These are phyloP conservation scores for Erithacus rubecula DNA, from an alignment of 2,797 vertebrate species.

Conservation along the genomic window DNA sequence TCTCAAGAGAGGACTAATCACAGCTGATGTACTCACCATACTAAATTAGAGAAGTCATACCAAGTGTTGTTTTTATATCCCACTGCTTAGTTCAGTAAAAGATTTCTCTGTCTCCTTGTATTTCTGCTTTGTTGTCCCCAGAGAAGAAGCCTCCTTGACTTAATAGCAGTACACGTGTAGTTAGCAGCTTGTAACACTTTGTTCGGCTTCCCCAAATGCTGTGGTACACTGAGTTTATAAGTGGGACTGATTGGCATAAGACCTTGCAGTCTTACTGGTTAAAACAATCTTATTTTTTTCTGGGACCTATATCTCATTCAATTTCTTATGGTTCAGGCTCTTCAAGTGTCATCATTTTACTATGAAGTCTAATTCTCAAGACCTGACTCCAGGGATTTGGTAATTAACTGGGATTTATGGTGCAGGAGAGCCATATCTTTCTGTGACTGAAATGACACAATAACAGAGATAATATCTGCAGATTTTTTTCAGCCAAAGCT, in stretches of 20 bases:
- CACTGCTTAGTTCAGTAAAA: neutral
- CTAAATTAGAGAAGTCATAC: neutral
- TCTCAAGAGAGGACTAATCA: neutral
- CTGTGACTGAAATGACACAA: neutral
- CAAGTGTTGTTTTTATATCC: neutral
- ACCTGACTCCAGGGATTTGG: neutral
- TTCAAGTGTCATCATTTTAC: neutral
- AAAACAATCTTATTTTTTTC: neutral
- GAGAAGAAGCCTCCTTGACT: neutral
- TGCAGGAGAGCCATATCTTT: neutral
- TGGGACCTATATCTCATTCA: neutral
- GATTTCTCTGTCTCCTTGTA: neutral
- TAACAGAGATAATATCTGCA: neutral
- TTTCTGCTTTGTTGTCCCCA: neutral
- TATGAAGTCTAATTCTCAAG: neutral
- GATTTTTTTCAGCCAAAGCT: neutral
- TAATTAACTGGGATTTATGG: neutral
- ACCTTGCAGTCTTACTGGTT: neutral
- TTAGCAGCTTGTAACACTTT: neutral
- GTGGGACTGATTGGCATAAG: neutral
- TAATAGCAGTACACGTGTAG: neutral
- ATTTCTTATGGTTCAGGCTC: neutral
- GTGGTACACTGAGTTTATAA: neutral
- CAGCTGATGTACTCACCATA: neutral
- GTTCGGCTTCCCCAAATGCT: neutral